Percentiles rank a stretch among this genome's conserved stretches.
phyloP scores from a whole-genome alignment of 2,797 vertebrate species.

The Decapterus maruadsi region DNA sequence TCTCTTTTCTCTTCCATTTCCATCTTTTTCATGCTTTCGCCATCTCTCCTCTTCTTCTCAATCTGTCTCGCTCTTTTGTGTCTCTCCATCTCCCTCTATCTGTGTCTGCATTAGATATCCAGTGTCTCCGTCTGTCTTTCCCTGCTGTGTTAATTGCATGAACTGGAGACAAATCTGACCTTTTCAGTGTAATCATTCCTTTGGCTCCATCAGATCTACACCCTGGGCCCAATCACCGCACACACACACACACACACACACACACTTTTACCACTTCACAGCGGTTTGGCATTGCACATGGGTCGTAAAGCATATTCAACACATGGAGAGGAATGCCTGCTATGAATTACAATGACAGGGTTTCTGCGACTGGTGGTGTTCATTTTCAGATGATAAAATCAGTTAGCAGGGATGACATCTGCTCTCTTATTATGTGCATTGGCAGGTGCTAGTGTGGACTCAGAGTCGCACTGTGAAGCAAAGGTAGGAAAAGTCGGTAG shows the following conservation, averaged over 20 bases:
- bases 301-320: constrained; percentile 59
- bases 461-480: constrained; percentile 27
- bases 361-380: constrained; percentile 43
- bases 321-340: constrained; percentile 31
- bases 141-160: constrained; percentile 82
- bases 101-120: constrained; percentile 38
- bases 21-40: background rate
- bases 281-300: constrained; percentile 56
- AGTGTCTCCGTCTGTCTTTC: constrained; percentile 24
- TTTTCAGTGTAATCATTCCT: constrained; percentile 88
- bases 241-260: constrained; percentile 21
- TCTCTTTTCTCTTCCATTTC: background rate
- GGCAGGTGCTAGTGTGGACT: constrained; percentile 40
- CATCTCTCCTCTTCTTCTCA: constrained; percentile 2
- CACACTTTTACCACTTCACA: constrained; percentile 46
- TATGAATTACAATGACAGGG: constrained; percentile 39
- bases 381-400: constrained; percentile 59
- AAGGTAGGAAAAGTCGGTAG: constrained; percentile 36
- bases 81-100: constrained; percentile 1
- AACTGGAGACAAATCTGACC: constrained; percentile 84
- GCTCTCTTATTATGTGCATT: constrained; percentile 47
- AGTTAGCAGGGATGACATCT: constrained; percentile 54
- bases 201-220: constrained; percentile 82
- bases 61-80: background rate
- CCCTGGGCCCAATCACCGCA: constrained; percentile 58